Evolutionary conservation across 2,113 vertebrate genomes (phyloP).

Genomic region (Budorcas taxicolor): DNA sequence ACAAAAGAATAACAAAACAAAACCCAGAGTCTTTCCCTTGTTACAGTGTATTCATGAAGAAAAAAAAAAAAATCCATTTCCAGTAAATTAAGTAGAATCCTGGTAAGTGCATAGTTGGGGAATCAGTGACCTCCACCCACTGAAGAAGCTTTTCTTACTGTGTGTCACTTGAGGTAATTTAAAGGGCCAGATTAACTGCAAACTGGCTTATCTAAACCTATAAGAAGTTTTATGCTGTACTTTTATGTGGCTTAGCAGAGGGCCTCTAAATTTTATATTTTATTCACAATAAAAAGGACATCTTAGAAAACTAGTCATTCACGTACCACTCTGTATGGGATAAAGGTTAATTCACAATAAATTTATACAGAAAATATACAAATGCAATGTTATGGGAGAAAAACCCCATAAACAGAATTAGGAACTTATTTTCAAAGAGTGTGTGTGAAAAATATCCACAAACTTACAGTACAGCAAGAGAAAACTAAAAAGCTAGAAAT

Average conservation of each 20-base stretch:
- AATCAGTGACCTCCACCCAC: constrained; percentile 74
- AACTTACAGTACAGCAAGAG: constrained; percentile 38
- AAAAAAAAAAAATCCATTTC: constrained; percentile 64
- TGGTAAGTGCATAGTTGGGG: constrained; percentile 80
- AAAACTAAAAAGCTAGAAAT: constrained; percentile 40
- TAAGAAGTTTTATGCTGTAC: neutral
- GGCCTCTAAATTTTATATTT: neutral
- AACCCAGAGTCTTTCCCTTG: constrained; percentile 73
- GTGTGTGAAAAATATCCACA: constrained; percentile 6
- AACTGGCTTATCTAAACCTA: constrained; percentile 54
- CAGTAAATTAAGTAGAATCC: constrained; percentile 74
- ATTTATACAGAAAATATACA: constrained; percentile 57
- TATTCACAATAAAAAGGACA: constrained; percentile 43
- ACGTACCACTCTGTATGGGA: neutral
- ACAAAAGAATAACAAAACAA: neutral
- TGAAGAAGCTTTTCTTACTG: constrained; percentile 65
- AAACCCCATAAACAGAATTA: neutral
- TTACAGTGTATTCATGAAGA: constrained; percentile 71
- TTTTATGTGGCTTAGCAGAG: constrained; percentile 1
- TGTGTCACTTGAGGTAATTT: constrained; percentile 81
- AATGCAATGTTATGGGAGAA: constrained; percentile 39
- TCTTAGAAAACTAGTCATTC: constrained; percentile 43
- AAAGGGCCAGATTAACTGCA: constrained; percentile 58
- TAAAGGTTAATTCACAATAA: constrained; percentile 67
- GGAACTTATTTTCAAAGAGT: constrained; percentile 55